Percentiles rank a stretch among this genome's conserved stretches.
Conservation (phyloP, 1,140 invertebrate species). For the Pogonomyrmex barbatus region DNA sequence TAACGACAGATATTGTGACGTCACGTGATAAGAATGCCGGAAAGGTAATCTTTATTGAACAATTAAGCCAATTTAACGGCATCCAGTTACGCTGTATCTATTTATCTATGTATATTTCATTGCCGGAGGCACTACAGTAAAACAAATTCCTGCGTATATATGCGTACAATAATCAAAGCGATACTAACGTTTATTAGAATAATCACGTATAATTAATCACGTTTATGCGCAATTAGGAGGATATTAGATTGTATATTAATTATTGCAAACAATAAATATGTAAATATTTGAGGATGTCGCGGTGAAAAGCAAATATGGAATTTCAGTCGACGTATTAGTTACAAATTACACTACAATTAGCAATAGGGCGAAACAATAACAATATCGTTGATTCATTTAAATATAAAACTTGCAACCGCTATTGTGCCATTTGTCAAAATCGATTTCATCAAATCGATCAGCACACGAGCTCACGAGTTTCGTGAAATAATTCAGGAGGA, state of each 20-base stretch:
- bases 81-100: background rate
- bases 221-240: constrained; percentile 30
- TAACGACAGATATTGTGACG: background rate
- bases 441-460: background rate
- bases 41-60: background rate
- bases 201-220: constrained; percentile 43
- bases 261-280: background rate
- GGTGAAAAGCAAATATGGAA: background rate
- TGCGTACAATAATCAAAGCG: constrained; percentile 38
- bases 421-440: background rate
- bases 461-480: background rate
- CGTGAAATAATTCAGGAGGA: constrained; percentile 7
- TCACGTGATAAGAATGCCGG: background rate
- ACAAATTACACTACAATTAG: background rate
- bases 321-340: background rate
- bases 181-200: constrained; percentile 41
- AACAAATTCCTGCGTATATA: constrained; percentile 2
- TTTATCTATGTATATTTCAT: background rate
- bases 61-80: background rate
- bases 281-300: constrained; percentile 27
- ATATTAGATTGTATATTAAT: constrained; percentile 31
- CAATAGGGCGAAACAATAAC: background rate
- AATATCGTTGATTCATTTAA: constrained; percentile 10
- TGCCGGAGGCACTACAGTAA: background rate
- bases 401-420: background rate